phyloP scores from a whole-genome alignment of 2,888 invertebrate genomes.

The Monoplex corrugatus region DNA sequence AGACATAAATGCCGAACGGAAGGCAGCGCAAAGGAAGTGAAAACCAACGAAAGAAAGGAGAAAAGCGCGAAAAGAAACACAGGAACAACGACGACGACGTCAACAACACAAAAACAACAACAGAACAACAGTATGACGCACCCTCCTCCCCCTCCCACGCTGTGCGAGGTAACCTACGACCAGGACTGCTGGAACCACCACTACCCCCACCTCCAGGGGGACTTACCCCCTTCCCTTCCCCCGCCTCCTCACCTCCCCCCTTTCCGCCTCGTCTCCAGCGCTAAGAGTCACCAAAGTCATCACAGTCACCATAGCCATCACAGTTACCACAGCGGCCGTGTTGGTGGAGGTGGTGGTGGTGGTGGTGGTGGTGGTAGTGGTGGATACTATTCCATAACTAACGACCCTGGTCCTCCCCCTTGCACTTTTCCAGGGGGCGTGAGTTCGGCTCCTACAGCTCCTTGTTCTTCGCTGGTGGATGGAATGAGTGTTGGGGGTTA shows the following conservation, averaged over 20 bases:
- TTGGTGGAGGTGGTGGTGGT: background rate
- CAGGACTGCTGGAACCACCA: conserved; percentile 54
- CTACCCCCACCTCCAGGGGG: background rate
- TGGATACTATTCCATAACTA: background rate
- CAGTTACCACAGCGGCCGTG: background rate
- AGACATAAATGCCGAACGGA: too few relatives aligned
- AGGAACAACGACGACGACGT: too few relatives aligned
- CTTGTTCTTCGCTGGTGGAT: too few relatives aligned
- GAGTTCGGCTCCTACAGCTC: too few relatives aligned
- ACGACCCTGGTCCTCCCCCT: background rate
- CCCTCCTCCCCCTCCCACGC: conserved; percentile 55
- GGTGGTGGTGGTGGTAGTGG: background rate
- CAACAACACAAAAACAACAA: too few relatives aligned
- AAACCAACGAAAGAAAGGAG: too few relatives aligned
- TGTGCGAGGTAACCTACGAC: conserved; percentile 72
- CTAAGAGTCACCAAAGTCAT: background rate
- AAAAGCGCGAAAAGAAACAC: too few relatives aligned
- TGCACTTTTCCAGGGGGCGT: background rate
- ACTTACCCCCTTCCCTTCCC: background rate
- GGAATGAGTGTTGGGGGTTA: conserved; percentile 16
- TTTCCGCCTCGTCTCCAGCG: background rate
- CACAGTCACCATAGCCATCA: background rate
- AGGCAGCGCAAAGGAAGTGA: too few relatives aligned
- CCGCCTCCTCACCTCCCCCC: background rate
- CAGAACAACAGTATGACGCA: too few relatives aligned